Evolutionary conservation across 2,113 vertebrate genomes (phyloP), one percentile per base, ranked within the genome.

Genomic region (Phodopus roborovskii): DNA sequence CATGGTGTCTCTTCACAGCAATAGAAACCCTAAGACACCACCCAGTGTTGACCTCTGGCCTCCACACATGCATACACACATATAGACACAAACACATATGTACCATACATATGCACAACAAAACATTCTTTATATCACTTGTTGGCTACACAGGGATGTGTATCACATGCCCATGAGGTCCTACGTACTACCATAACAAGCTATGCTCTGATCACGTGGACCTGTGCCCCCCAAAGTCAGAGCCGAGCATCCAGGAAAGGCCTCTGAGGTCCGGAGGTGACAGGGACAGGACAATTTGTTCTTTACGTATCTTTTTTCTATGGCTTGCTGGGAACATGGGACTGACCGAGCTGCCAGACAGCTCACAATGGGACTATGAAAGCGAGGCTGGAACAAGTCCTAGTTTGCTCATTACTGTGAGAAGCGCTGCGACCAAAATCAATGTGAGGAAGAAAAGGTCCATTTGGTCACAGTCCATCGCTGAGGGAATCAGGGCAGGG

Each of bases 151-250:
- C 0, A 50, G 85, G 0, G 12, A 3, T 2, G 16, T 1, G 17
- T 1, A 4, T 39, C 1, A 36, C 0, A 22, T 42, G 11, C 24
- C 19, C 0, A 17, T 1, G 58, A 36, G n/a, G 45, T 1, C 11
- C 42, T 1, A 19, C 0, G 26, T 0, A 22, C 11, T 7, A 28
- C 7, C 15, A 30, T 7, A 36, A 11, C 36, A n/a, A 58, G 73
- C 53, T 3, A 4, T 1, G 16, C 87, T 50, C 53, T 28, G 42
- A 20, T 24, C 13, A 20, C 53, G 8, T 3, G 3, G 1, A 4
- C 33, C 39, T 8, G 0, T 26, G 33, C 17, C 0, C 22, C 48
- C 78, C 17, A 12, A 3, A 12, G 5, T 19, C 8, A 17, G 26
- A 4, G 42, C 5, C 4, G 56, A 45, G 11, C 1, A 73, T 42